Conservation (phyloP, 35 echinoderm and acorn worm species). For the Ophiothrix spiculata region DNA sequence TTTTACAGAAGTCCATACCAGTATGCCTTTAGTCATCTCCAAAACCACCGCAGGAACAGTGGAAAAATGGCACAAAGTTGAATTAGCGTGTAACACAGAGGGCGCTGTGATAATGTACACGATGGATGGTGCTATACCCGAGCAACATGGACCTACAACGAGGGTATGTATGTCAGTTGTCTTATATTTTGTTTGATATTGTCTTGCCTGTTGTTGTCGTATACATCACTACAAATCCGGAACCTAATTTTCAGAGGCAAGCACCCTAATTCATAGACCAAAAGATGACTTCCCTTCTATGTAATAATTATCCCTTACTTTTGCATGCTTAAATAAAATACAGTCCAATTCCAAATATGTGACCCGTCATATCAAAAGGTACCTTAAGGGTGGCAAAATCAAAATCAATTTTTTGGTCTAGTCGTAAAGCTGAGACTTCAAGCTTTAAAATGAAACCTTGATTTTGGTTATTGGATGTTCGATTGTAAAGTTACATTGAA, state of each 20-base stretch:
- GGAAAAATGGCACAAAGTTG: constrained; percentile 47
- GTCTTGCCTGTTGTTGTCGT: no score
- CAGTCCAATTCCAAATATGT: no score
- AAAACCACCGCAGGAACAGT: constrained; percentile 42
- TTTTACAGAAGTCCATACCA: constrained; percentile 27
- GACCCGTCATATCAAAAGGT: no score
- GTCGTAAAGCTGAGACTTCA: no score
- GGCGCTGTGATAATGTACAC: constrained; percentile 55
- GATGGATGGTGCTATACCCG: constrained; percentile 60
- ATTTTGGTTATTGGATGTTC: no score
- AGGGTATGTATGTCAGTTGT: constrained; percentile 45
- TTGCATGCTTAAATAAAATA: no score
- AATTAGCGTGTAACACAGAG: constrained; percentile 22
- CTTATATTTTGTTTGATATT: not conserved
- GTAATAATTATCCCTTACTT: not conserved
- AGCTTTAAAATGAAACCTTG: no score
- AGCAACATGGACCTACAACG: constrained; percentile 49
- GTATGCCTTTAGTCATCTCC: constrained; percentile 42
- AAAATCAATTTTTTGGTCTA: no score
- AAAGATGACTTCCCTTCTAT: not conserved
- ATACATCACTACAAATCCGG: no score
- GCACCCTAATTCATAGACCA: not conserved
- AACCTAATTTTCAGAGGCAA: no score
- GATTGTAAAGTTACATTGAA: no score
- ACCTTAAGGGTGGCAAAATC: no score